phyloP scores from a whole-genome alignment of 2,888 invertebrate genomes.

The Cheilosia impressa region DNA sequence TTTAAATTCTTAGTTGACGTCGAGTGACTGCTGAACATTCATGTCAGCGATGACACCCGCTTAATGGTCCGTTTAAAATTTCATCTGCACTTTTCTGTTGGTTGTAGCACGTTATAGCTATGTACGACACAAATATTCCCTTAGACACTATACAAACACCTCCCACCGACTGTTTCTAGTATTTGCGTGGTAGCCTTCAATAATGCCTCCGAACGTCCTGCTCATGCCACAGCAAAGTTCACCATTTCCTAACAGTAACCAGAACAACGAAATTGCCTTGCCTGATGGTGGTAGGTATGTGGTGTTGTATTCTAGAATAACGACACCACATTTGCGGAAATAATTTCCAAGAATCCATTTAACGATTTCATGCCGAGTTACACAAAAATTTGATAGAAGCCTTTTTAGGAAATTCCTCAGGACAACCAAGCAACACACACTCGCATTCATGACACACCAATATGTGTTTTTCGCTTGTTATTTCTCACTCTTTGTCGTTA shows the following conservation, averaged over 20 bases:
- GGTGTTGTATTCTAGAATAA: slow-evolving; percentile 4
- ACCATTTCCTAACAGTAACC: neutral
- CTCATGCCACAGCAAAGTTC: too few relatives aligned
- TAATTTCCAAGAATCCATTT: slow-evolving; percentile 51
- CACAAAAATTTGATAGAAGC: slow-evolving; percentile 44
- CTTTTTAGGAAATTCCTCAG: slow-evolving; percentile 34
- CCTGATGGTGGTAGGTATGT: neutral
- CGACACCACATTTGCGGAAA: slow-evolving; percentile 41
- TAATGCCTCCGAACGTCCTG: too few relatives aligned
- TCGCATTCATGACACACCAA: neutral
- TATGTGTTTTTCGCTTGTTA: neutral
- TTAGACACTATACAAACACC: too few relatives aligned
- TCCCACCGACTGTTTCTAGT: too few relatives aligned
- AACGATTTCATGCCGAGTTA: slow-evolving; percentile 46
- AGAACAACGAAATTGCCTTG: neutral
- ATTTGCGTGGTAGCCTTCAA: too few relatives aligned
- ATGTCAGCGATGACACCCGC: too few relatives aligned
- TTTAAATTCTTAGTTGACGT: too few relatives aligned
- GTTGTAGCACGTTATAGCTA: too few relatives aligned
- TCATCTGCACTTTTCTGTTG: too few relatives aligned
- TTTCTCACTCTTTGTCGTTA: neutral
- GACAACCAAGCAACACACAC: neutral
- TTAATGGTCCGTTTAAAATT: too few relatives aligned
- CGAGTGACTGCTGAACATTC: too few relatives aligned
- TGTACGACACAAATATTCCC: too few relatives aligned